Conservation (phyloP, 2,113 vertebrate species). For the Siphamia tubifer region DNA sequence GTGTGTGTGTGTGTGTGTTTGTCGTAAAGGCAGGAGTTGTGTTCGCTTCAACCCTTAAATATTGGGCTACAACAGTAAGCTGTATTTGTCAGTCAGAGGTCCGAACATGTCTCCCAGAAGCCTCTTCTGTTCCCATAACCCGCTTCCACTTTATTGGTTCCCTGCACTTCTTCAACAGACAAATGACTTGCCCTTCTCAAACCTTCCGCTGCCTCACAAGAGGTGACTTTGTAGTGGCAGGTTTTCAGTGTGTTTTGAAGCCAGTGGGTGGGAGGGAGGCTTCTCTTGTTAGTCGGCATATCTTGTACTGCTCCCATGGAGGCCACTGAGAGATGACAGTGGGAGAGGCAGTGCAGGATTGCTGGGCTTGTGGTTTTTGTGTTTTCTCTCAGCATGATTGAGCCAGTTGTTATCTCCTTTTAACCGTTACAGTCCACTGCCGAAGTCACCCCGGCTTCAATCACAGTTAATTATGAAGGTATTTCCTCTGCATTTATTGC, state of each 20-base stretch:
- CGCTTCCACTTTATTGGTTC: slow-evolving; percentile 11
- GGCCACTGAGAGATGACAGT: slow-evolving; percentile 6
- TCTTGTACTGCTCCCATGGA: slow-evolving; percentile 3
- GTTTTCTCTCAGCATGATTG: slow-evolving; percentile 14
- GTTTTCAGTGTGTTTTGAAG: slow-evolving; percentile 17
- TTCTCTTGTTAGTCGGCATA: not conserved
- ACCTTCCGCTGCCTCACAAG: slow-evolving; percentile 25
- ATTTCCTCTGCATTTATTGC: not conserved
- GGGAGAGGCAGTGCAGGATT: not conserved
- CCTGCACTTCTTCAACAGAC: slow-evolving; percentile 17
- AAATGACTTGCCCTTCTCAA: slow-evolving; percentile 40
- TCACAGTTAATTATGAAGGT: not conserved
- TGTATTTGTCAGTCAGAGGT: slow-evolving; percentile 9
- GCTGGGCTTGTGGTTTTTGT: slow-evolving; percentile 5
- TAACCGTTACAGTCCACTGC: slow-evolving; percentile 1
- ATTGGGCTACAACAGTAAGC: slow-evolving; percentile 7
- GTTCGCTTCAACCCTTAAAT: not conserved
- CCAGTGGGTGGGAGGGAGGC: not conserved
- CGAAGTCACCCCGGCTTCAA: slow-evolving; percentile 28
- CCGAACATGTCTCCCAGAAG: not conserved
- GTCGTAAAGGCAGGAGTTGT: not conserved
- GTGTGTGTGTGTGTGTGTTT: no score
- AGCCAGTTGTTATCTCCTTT: slow-evolving; percentile 18
- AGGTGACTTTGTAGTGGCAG: slow-evolving; percentile 20
- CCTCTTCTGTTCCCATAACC: not conserved